Conservation (phyloP, 1,140 invertebrate species). For the Cataglyphis hispanica region DNA sequence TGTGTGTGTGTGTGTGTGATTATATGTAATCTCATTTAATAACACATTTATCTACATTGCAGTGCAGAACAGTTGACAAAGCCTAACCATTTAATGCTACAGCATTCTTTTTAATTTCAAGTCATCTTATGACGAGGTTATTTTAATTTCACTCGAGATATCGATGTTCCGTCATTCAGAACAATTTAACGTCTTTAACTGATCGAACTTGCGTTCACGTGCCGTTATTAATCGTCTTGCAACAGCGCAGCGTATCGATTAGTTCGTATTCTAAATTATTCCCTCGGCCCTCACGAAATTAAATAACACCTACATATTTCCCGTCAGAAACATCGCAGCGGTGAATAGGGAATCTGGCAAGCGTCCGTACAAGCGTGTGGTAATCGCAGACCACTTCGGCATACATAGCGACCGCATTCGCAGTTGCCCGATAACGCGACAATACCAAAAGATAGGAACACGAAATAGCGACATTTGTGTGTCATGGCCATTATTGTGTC, state of each 20-base stretch:
- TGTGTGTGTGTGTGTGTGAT: too few relatives aligned
- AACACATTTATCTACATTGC: neutral
- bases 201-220: neutral
- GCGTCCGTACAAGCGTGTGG: neutral
- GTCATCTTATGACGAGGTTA: neutral
- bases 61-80: neutral
- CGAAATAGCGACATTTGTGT: neutral
- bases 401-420: neutral
- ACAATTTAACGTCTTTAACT: neutral
- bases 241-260: conserved; percentile 19
- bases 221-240: neutral
- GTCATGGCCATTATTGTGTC: neutral
- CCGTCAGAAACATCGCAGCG: neutral
- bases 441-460: conserved; percentile 8
- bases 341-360: conserved; percentile 2
- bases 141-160: neutral
- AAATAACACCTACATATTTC: conserved; percentile 37
- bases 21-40: neutral
- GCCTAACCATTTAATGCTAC: neutral
- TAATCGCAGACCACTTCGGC: neutral
- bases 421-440: neutral
- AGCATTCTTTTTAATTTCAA: neutral
- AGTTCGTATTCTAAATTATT: conserved; percentile 13
- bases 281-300: neutral
- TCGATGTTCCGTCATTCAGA: neutral